These are phyloP conservation scores for Pycnomerus fuliginosus DNA, from an alignment of 2,888 invertebrate species.

Conservation along the genomic window DNA sequence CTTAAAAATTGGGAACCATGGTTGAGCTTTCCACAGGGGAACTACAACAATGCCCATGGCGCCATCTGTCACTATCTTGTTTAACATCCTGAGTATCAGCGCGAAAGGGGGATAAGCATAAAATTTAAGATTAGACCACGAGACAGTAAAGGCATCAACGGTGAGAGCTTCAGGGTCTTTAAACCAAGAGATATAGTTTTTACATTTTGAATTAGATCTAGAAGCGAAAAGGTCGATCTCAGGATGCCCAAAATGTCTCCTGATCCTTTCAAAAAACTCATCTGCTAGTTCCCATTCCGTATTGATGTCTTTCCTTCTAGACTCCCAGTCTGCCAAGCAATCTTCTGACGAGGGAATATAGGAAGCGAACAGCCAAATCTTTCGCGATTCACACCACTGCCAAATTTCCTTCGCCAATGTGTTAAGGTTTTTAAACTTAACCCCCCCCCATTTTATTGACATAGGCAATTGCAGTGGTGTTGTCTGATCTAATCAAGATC, in stretches of 20 bases:
- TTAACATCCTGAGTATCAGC: not conserved
- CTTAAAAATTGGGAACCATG: not conserved
- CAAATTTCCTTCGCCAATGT: not conserved
- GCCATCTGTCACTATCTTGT: not conserved
- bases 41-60: not conserved
- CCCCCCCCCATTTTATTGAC: no score
- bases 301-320: not conserved
- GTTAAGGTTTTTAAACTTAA: not conserved
- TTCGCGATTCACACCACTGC: not conserved
- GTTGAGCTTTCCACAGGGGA: not conserved
- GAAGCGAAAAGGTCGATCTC: not conserved
- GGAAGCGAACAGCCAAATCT: not conserved
- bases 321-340: not conserved
- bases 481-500: not conserved
- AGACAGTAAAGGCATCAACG: not conserved
- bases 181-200: not conserved
- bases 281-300: not conserved
- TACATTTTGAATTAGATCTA: not conserved
- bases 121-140: not conserved
- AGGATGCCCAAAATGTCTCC: not conserved
- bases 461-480: not conserved
- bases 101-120: not conserved
- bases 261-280: no score
- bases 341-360: not conserved
- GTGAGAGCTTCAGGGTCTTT: not conserved